These are phyloP conservation scores for Balearica regulorum DNA, from an alignment of 2,797 vertebrate genomes.

Conservation along the genomic window DNA sequence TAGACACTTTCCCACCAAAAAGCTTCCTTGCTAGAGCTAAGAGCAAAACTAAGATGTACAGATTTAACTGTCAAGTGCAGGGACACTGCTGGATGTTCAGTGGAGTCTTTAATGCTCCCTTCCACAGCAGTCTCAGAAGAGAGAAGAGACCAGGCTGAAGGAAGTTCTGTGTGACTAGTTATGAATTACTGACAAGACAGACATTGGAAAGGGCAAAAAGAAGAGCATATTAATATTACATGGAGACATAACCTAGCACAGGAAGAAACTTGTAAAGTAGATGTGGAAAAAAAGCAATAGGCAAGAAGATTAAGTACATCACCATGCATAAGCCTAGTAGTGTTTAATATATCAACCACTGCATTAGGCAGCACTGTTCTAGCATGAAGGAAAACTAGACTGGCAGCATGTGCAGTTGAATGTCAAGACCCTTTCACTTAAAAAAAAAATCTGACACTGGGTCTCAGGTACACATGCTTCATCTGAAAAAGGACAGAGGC, in stretches of 20 bases:
- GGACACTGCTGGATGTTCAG: neutral
- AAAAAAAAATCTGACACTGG: neutral
- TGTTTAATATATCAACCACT: neutral
- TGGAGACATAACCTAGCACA: neutral
- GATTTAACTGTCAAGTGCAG: neutral
- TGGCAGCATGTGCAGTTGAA: neutral
- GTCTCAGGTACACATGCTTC: neutral
- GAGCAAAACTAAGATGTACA: neutral
- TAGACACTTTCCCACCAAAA: neutral
- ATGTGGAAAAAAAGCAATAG: neutral
- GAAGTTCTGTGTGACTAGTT: neutral
- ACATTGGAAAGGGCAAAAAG: neutral
- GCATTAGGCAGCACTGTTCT: neutral
- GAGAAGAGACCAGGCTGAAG: neutral
- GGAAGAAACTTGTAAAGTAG: neutral
- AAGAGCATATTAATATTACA: neutral
- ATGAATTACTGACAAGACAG: neutral
- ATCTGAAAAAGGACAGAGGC: neutral
- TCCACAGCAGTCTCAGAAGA: neutral
- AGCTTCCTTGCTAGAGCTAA: neutral
- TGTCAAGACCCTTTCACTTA: neutral
- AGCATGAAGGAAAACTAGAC: neutral
- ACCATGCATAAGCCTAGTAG: neutral
- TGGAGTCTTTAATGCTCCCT: neutral
- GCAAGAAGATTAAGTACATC: neutral